Base-by-base conservation (phyloP, 2,797 vertebrate species). In the Nothura maculosa region DNA sequence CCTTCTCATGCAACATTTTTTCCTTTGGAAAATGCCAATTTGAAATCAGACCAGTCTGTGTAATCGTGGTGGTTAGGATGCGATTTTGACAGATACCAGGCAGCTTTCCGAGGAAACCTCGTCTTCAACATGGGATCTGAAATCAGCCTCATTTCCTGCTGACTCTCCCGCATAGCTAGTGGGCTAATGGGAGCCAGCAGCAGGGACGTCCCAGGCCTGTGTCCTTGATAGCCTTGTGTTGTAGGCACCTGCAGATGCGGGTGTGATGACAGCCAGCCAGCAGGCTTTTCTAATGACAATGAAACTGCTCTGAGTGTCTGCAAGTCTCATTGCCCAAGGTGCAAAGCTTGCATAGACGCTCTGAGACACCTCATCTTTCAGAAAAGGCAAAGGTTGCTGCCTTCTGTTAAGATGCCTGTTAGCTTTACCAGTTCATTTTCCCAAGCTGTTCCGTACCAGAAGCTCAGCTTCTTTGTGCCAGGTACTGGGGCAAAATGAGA, bases 351-450 rank as follows among this genome's bases (percentile, higher is more conserved):
- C 32, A 32, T 19, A 43, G 36, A 81, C 58, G 45, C 50, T 81
- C 50, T 81, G 24, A 60, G 60, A 32, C 47, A 36, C 27, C 66
- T 34, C 47, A 36, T 66, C 30, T 89, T 80, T 68, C 48, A 81
- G 58, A 54, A 81, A 72, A 55, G 3, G 2, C 1, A 54, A 70
- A 73, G 81, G 52, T 81, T 83, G 78, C 93, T 47, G 27, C 83
- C 69, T 90, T 85, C 64, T 47, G 60, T 34, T 74, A 38, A 38
- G 76, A 28, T 80, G 38, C 38, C 57, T 92, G 77, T 89, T 73
- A 42, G 17, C 34, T 60, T 85, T 92, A 36, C 34, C 25, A 66
- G 2, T 54, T 87, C 17, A 47, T 91, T 95, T 91, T 87, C 82
- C 20, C 10, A 43, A 22, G 17, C 48, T 42, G 48, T 72, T 64